Evolutionary conservation across 2,797 vertebrate species (phyloP).

Genomic region (Chaunax sp.): DNA sequence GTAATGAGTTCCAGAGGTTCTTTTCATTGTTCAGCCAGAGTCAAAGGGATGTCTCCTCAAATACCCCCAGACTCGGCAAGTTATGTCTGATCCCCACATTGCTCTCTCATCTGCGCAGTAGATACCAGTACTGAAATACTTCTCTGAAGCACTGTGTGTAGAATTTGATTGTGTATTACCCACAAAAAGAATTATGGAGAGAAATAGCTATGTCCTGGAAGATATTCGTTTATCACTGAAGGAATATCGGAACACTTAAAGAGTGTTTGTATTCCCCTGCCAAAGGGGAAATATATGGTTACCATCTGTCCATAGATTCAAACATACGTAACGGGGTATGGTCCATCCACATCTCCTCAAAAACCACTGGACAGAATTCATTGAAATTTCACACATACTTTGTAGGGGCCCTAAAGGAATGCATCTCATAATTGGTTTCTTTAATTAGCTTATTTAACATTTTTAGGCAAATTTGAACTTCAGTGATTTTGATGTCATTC

Average conservation of each 20-base stretch:
- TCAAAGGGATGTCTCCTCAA: background rate
- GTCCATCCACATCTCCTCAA: too few relatives aligned
- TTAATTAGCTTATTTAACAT: too few relatives aligned
- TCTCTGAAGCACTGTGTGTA: background rate
- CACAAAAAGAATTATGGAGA: background rate
- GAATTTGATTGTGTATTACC: background rate
- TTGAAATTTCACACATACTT: too few relatives aligned
- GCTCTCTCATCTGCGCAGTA: background rate
- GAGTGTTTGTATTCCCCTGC: too few relatives aligned
- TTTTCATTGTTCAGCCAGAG: background rate
- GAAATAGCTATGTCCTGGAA: constrained; percentile 2
- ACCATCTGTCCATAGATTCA: too few relatives aligned
- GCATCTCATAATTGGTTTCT: too few relatives aligned
- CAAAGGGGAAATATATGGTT: too few relatives aligned
- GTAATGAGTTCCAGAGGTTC: background rate
- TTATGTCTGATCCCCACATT: background rate
- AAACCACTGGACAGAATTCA: too few relatives aligned
- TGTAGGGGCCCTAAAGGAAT: too few relatives aligned
- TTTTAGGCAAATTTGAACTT: too few relatives aligned
- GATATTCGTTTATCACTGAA: background rate
- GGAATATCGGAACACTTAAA: background rate
- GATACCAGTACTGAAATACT: background rate
- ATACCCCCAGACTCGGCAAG: background rate
- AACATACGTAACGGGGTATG: too few relatives aligned
- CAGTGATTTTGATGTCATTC: too few relatives aligned